Conservation (phyloP, 2,797 vertebrate genomes). For the Chromobotia macracanthus region DNA sequence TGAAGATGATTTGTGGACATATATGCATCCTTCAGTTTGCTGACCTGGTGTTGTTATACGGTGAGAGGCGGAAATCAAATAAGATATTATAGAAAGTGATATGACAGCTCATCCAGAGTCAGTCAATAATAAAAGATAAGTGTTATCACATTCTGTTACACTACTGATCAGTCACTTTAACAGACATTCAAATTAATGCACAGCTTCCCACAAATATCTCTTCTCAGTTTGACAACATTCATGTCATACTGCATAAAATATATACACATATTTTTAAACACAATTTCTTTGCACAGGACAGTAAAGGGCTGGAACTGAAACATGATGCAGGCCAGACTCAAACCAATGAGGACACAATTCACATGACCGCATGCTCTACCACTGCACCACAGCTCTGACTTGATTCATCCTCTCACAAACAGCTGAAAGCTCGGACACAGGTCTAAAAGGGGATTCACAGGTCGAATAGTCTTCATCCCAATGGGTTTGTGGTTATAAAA, state of each 20-base stretch:
- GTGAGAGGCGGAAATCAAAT: not conserved
- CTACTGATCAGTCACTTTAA: conserved; percentile 11
- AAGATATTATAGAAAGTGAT: conserved; percentile 8
- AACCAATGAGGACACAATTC: too few relatives aligned
- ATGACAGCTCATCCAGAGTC: conserved; percentile 5
- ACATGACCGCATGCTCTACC: too few relatives aligned
- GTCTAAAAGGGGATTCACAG: too few relatives aligned
- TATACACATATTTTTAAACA: too few relatives aligned
- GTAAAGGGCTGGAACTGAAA: not conserved
- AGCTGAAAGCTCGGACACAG: too few relatives aligned
- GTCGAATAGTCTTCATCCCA: not conserved
- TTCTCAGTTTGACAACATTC: not conserved
- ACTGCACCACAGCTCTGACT: too few relatives aligned
- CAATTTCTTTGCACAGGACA: not conserved
- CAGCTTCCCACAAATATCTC: not conserved
- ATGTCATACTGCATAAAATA: too few relatives aligned
- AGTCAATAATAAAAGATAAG: conserved; percentile 3
- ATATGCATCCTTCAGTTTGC: not conserved
- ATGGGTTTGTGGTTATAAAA: not conserved
- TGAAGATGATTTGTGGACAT: conserved; percentile 43
- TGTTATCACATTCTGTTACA: not conserved
- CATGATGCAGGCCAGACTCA: too few relatives aligned
- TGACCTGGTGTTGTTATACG: conserved; percentile 6
- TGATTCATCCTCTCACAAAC: too few relatives aligned
- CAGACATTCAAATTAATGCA: not conserved